Evolutionary conservation across 2,888 invertebrate genomes (phyloP).

Genomic region (Latrodectus elegans): DNA sequence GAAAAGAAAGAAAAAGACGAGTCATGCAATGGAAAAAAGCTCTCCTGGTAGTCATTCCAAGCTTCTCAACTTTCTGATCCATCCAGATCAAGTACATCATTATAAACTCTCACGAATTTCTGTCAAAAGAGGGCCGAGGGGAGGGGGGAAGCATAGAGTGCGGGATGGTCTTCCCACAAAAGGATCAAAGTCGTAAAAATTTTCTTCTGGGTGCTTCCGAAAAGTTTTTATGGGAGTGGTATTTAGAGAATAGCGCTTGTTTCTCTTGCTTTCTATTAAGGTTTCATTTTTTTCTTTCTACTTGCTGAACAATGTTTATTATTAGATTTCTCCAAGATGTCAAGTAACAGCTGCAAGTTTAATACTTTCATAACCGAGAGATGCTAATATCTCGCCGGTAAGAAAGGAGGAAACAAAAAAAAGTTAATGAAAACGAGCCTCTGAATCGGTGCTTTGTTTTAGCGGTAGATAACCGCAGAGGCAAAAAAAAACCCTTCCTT

Average conservation of each 20-base stretch:
- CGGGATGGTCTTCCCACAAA: slow-evolving; percentile 4
- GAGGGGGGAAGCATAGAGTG: not conserved
- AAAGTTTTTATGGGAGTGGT: slow-evolving; percentile 54
- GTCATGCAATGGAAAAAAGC: not conserved
- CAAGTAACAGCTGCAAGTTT: slow-evolving; percentile 52
- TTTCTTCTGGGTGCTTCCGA: slow-evolving; percentile 38
- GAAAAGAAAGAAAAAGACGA: not conserved
- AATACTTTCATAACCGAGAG: slow-evolving; percentile 28
- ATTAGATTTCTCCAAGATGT: slow-evolving; percentile 24
- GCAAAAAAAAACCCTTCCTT: too few relatives aligned
- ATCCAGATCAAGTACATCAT: slow-evolving; percentile 19
- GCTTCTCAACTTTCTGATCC: slow-evolving; percentile 11
- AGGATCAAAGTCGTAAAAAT: slow-evolving; percentile 53
- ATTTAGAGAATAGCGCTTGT: slow-evolving; percentile 27
- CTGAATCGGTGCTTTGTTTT: slow-evolving; percentile 37
- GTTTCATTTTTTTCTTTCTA: slow-evolving; percentile 22
- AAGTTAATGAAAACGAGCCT: slow-evolving; percentile 6
- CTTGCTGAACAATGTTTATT: slow-evolving; percentile 40
- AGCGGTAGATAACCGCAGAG: not conserved
- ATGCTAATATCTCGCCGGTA: not conserved
- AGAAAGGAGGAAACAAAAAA: slow-evolving; percentile 9
- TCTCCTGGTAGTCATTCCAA: slow-evolving; percentile 1
- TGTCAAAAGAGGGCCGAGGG: slow-evolving; percentile 1
- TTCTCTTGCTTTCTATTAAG: slow-evolving; percentile 7
- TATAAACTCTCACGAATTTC: slow-evolving; percentile 36